Base-by-base conservation (phyloP, 2,888 invertebrate species). In the Polietes domitor region DNA sequence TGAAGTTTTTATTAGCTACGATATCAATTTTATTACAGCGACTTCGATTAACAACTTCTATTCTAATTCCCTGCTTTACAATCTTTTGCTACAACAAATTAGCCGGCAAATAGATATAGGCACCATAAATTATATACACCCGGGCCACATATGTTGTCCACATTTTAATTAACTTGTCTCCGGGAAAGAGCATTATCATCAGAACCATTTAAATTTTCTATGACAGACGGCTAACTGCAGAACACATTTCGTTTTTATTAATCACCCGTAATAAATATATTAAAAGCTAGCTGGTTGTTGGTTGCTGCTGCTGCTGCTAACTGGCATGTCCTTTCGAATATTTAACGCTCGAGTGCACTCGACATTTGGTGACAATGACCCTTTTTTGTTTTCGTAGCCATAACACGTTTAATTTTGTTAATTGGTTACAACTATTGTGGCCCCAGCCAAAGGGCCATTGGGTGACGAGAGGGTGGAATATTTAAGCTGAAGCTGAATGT, bases 391-490 rank as follows among this genome's bases (percentile, higher is more conserved):
- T n/a, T 68, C 70, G 73, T 79, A 84, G 81, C 81, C 84, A 84
- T 81, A 81, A 79, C 84, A 84, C 78, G 73, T 81, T 77, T 81
- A 84, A 84, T 84, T 77, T 84, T 81, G 73, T 84, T 84, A 84
- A 84, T 84, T 84, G 84, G 78, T 79, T 72, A 76, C 68, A 70
- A 76, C 78, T 76, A 79, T 32, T 78, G 74, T 80, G 41, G 75
- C 74, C 61, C 37, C 28, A 17, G 55, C 37, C 53, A 53, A 47
- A 55, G 9, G 15, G 26, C 50, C 73, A 41, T 43, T 15, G 73
- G 73, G 73, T 41, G 58, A 7, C 17, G 24, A 61, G 12, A 4
- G 58, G 43, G 26, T 17, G 26, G 24, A 74, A 41, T 61, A 61
- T 71, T 47, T 17, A 61, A 72, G 32, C 41, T 80, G 32, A n/a